Evolutionary conservation across 2,888 invertebrate species (phyloP), one percentile per base, ranked within the genome.

Genomic region (Trilocha varians): DNA sequence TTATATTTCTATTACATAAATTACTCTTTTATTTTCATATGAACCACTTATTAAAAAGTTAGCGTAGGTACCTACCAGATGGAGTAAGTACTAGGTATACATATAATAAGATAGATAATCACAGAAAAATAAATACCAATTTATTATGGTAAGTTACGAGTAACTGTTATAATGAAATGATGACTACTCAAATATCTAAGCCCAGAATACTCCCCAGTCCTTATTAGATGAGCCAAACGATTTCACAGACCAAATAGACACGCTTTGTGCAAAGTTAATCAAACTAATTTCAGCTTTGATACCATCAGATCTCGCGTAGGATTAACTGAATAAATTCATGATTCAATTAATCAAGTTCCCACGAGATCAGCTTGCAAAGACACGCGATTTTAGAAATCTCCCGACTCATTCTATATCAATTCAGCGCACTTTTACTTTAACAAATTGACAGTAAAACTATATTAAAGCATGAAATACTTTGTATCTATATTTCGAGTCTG

Each of bases 291-390:
- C 11, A 34, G 11, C 16, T 16, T 16, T 16, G 13, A 11, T 15
- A 18, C 16, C 38, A 38, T 13, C 25, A 16, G 32, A 39, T 32
- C 32, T 17, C 16, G 15, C 15, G 38, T 38, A 25, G 34, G 35
- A 42, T 38, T 42, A 32, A 39, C 13, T 34, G 25, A 25, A 25
- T 2, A 25, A 25, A 35, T 42, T 38, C 34, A 57, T 75, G 75
- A 78, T 75, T 69, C 55, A 75, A 66, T 68, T 67, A 63, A 64
- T 66, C 62, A 65, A 62, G 60, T 76, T 77, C 74, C 64, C 74
- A 74, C 71, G 69, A 62, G 49, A 59, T 46, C 41, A 45, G 42
- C 47, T 49, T 49, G n/a, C n/a, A n/a, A n/a, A n/a, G n/a, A 50
- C 65, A 62, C 57, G 59, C 56, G 48, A 37, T 16, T 17, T 53